A percentile compares a stretch with the other conserved stretches of the same genome.
Conservation (phyloP, 1,140 invertebrate species). For the Drosophila quadrilineata region DNA sequence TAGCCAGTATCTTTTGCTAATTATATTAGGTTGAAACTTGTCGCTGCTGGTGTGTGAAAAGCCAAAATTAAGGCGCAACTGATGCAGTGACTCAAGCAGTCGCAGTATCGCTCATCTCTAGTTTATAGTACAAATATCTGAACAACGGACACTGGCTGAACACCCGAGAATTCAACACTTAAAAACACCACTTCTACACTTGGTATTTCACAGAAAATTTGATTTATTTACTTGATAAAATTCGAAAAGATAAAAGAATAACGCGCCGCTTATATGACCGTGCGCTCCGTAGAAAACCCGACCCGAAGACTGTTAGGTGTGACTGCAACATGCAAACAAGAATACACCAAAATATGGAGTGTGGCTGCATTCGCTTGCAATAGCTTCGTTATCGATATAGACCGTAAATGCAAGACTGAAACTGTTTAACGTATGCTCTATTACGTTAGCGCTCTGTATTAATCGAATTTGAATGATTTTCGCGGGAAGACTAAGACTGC, state of each 20-base stretch:
- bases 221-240: conserved; percentile 29
- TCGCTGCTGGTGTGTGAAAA: conserved; percentile 9
- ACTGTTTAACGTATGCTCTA: neutral
- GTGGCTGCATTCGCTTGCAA: neutral
- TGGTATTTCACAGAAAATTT: conserved; percentile 4
- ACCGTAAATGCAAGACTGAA: neutral
- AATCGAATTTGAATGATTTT: neutral
- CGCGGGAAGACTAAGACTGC: too few relatives aligned
- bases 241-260: conserved; percentile 20
- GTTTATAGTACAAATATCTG: neutral
- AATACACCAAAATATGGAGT: conserved; percentile 3
- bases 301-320: conserved; percentile 24
- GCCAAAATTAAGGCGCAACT: conserved; percentile 12
- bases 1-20: neutral
- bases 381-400: neutral
- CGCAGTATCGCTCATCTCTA: conserved; percentile 36
- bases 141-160: neutral
- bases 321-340: conserved; percentile 6
- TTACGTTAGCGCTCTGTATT: neutral
- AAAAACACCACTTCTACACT: neutral
- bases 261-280: conserved; percentile 26
- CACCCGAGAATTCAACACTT: neutral
- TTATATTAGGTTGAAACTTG: neutral
- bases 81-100: conserved; percentile 15
- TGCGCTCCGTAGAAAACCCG: conserved; percentile 30